Conservation (phyloP, 2,888 invertebrate genomes). For the Microctonus brassicae region DNA sequence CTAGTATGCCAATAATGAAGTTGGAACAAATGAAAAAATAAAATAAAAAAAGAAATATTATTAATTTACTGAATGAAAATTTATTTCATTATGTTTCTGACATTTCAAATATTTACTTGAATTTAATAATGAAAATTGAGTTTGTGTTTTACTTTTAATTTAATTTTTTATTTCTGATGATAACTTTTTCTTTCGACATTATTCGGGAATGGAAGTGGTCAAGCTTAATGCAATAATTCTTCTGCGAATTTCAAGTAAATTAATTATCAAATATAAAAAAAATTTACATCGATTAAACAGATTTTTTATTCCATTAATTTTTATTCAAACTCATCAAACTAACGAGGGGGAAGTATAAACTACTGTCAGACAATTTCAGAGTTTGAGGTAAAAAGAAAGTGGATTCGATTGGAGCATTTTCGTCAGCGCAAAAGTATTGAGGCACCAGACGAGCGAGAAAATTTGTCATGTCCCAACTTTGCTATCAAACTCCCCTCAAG, state of each 20-base stretch:
- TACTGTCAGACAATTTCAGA: neutral
- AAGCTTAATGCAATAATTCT: slow-evolving; percentile 32
- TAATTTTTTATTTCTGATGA: neutral
- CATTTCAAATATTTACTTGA: neutral
- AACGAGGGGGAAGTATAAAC: slow-evolving; percentile 1
- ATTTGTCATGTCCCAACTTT: slow-evolving; percentile 29
- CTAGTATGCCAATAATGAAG: no score
- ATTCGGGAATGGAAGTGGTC: slow-evolving; percentile 19
- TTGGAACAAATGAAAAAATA: no score
- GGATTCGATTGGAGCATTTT: slow-evolving; percentile 29
- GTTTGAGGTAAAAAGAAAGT: slow-evolving; percentile 17
- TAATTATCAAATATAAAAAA: no score
- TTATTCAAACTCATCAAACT: neutral
- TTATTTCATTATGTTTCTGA: neutral
- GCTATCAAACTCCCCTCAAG: slow-evolving; percentile 29
- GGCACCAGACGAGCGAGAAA: slow-evolving; percentile 5
- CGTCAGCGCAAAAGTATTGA: slow-evolving; percentile 1
- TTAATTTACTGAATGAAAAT: neutral
- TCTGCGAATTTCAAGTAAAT: no score
- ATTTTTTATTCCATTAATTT: neutral
- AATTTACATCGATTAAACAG: no score
- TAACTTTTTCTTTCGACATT: slow-evolving; percentile 27
- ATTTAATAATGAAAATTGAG: neutral
- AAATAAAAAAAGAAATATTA: neutral
- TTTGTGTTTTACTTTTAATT: neutral